A percentile compares a stretch with the other conserved stretches of the same genome.
Conservation (phyloP, 1,140 invertebrate species). For the Psilanteris sp. region DNA sequence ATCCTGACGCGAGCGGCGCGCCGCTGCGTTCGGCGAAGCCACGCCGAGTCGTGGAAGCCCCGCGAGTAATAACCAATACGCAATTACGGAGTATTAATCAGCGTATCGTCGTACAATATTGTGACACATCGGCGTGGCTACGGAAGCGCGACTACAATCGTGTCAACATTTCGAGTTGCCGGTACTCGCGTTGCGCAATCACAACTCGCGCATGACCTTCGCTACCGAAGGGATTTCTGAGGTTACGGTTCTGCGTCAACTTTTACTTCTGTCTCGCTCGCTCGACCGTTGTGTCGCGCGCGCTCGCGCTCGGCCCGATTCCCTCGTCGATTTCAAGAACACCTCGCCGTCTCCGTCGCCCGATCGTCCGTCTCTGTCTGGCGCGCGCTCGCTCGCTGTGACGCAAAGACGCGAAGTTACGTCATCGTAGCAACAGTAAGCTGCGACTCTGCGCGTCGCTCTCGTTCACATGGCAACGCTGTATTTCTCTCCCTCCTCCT, state of each 20-base stretch:
- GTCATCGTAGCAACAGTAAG: slow-evolving; percentile 60
- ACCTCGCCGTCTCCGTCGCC: slow-evolving; percentile 27
- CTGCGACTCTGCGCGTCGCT: slow-evolving; percentile 52
- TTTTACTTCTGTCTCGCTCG: slow-evolving; percentile 55
- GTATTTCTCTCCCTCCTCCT: slow-evolving; percentile 14
- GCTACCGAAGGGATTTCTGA: slow-evolving; percentile 58
- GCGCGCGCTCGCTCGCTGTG: slow-evolving; percentile 37
- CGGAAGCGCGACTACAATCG: slow-evolving; percentile 52
- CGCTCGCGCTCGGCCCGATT: slow-evolving; percentile 6
- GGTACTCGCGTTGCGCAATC: slow-evolving; percentile 51
- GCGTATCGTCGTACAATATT: slow-evolving; percentile 33
- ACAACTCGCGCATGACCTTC: slow-evolving; percentile 55
- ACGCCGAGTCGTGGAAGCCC: too few relatives aligned
- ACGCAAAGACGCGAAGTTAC: slow-evolving; percentile 57
- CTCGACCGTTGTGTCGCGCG: not conserved
- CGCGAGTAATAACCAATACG: slow-evolving; percentile 2
- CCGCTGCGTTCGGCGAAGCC: too few relatives aligned
- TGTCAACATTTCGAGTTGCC: slow-evolving; percentile 50
- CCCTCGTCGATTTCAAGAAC: slow-evolving; percentile 48
- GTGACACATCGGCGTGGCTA: slow-evolving; percentile 39
- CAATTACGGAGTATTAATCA: slow-evolving; percentile 33
- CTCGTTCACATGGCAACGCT: slow-evolving; percentile 60
- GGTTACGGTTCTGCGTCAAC: slow-evolving; percentile 50
- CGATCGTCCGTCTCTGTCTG: slow-evolving; percentile 33
- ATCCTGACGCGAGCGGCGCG: too few relatives aligned